Base-by-base conservation (phyloP, 2,797 vertebrate species). In the Loris lydekkerianus region DNA sequence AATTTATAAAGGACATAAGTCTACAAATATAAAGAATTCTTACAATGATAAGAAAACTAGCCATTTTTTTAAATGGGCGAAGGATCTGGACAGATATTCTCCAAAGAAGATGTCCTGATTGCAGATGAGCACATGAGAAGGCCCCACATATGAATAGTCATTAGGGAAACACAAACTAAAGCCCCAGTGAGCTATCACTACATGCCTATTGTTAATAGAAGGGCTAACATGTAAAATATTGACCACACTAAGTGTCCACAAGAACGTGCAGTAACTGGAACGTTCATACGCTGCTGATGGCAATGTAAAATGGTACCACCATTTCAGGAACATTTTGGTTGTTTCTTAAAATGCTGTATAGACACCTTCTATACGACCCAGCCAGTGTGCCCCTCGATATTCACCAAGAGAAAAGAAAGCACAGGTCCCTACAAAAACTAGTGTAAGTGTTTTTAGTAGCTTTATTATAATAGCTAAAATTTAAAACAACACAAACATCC, bases 71-170 rank as follows among this genome's bases (percentile, higher is more conserved):
- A 53, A 96, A 80, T 76, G 37, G 56, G 13, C 21, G 76, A 67
- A 96, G 82, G 29, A 81, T 76, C 93, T 88, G 58, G 93, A 89
- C 25, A 83, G 18, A 67, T 21, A 37, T 53, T 90, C 53, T 76
- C 76, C 17, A 83, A n/a, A 87, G 78, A 83, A 85, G 10, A 73
- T 53, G 81, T 60, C 34, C 10, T 78, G 18, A 91, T 78, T 25
- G 0, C 25, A 95, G 65, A 91, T 73, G 93, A 78, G 14, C 3
- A 61, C 10, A 27, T 69, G 49, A 86, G 86, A 95, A 34, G 31
- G 34, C 61, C 70, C 5, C 53, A 86, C 91, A 17, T n/a, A 53
- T 25, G 77, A 61, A 67, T 76, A 23, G 10, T 40, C 31, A 31
- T 56, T 65, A 61, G 18, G 9, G 37, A 94, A 87, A 81, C 69